Conservation (phyloP, 2,888 invertebrate species). For the Hydriomena furcata region DNA sequence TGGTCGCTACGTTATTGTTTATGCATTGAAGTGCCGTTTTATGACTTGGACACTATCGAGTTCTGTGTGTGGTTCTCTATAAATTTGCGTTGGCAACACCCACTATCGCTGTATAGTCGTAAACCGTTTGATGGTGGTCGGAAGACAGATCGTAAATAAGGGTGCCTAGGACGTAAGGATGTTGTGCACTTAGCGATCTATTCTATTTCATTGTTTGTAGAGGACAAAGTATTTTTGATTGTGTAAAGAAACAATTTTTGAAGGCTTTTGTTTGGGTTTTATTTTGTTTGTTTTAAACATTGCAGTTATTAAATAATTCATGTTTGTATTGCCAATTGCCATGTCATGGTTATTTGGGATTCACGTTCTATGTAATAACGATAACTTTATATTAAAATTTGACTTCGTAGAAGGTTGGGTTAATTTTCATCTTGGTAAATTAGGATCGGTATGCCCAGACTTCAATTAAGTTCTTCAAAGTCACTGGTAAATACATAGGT, state of each 20-base stretch:
- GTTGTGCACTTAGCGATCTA: constrained; percentile 36
- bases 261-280: neutral
- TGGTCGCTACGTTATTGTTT: constrained; percentile 38
- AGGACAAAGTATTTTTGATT: constrained; percentile 17
- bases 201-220: constrained; percentile 16
- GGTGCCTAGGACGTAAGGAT: constrained; percentile 37
- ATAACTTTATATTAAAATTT: neutral
- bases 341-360: too few species aligned
- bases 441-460: constrained; percentile 6
- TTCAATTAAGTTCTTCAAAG: constrained; percentile 16
- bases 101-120: constrained; percentile 62
- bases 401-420: neutral
- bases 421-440: neutral
- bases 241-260: neutral
- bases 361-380: too few species aligned
- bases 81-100: constrained; percentile 65
- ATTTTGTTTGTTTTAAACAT: too few species aligned
- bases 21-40: constrained; percentile 70
- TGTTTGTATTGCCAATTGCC: too few species aligned
- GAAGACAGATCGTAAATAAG: constrained; percentile 65
- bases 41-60: constrained; percentile 52
- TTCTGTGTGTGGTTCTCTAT: constrained; percentile 54
- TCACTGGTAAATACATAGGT: neutral
- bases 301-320: too few species aligned
- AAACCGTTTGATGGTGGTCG: constrained; percentile 63